Evolutionary conservation across 2,888 invertebrate species (phyloP), one percentile per base, ranked within the genome.

Genomic region (Spodoptera exigua): DNA sequence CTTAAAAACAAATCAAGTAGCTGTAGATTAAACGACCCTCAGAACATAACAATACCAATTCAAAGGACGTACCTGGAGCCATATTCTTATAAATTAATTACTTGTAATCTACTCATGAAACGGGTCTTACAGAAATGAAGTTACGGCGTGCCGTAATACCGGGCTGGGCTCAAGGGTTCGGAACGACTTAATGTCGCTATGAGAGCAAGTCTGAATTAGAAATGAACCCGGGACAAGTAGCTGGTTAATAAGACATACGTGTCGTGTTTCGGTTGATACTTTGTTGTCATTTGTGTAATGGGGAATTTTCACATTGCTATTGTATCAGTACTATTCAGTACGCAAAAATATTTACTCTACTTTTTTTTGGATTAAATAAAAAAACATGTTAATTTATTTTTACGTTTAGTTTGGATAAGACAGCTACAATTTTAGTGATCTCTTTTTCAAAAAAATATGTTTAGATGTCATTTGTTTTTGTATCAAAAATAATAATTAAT

Each of bases 11-110:
- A 74, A 74, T 65, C 57, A 58, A 47, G 63, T 76, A 68, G 70
- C 69, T 64, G 67, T 78, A 57, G 63, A 77, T 78, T 70, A 79
- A 82, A 78, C 83, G 75, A 80, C 87, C 90, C 89, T 86, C 82
- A 64, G 73, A 76, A 79, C 79, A 87, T 86, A 88, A 88, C 84
- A 74, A 80, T 85, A 85, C 82, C 85, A 86, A 92, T 91, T 89
- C 87, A 67, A 80, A 69, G 83, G 82, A 87, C 84, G 85, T 83
- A 82, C 83, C 85, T 84, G 83, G 75, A 84, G 87, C 92, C 91
- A 93, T 93, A 93, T 93, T 93, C 94, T 93, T 94, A 93, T 94
- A 94, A 94, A 94, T 94, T 94, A 94, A 94, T 94, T 93, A 94
- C 93, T 89, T 90, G 93, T 94, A 94, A 94, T 94, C 93, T 93